Evolutionary conservation across 2,113 vertebrate species (phyloP).

Genomic region (Strix uralensis): DNA sequence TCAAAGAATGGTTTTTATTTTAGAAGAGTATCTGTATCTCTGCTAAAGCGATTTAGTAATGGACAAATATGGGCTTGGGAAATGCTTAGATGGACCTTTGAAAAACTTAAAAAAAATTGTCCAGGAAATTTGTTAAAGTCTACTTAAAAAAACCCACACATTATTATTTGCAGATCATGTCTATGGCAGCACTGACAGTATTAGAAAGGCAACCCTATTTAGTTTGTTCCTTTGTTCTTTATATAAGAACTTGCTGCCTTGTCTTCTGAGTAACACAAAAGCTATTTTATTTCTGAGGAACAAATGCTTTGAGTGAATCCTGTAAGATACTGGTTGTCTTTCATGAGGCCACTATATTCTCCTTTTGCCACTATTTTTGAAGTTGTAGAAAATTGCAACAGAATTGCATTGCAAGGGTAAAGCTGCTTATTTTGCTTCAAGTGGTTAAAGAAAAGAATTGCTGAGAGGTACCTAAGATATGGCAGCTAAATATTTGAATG

Average conservation of each 20-base stretch:
- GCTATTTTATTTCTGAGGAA: neutral
- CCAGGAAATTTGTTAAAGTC: no score
- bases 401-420: neutral
- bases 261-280: conserved; percentile 1
- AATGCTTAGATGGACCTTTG: neutral
- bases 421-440: neutral
- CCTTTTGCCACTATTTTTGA: neutral
- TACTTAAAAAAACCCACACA: neutral
- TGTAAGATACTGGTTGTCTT: neutral
- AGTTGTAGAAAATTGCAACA: neutral
- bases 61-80: neutral
- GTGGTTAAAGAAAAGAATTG: neutral
- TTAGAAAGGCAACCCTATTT: neutral
- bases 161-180: neutral
- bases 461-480: neutral
- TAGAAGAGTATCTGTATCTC: neutral
- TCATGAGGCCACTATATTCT: neutral
- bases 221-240: conserved; percentile 16
- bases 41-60: neutral
- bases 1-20: neutral
- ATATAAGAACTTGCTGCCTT: neutral
- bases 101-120: neutral
- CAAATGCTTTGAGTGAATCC: neutral
- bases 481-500: neutral
- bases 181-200: neutral